Evolutionary conservation across 1,140 invertebrate species (phyloP).

Genomic region (Nasonia longicornis): DNA sequence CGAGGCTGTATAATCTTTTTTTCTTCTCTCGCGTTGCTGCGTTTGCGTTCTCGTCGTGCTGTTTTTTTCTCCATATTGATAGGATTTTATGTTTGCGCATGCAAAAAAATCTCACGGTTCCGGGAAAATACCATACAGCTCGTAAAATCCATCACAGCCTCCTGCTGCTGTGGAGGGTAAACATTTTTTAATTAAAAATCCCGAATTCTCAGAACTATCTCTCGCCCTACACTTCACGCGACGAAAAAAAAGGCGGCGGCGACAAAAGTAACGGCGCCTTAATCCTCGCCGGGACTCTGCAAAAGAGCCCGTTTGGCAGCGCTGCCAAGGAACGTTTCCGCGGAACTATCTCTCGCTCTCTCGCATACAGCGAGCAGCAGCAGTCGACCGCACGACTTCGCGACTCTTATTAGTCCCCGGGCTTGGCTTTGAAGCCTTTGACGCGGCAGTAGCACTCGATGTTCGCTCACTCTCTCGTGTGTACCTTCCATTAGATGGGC

Average conservation of each 20-base stretch:
- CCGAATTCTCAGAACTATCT: too few species aligned
- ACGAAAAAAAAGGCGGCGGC: neutral
- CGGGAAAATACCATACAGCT: too few species aligned
- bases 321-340: constrained; percentile 50
- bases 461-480: neutral
- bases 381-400: neutral
- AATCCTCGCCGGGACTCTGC: constrained; percentile 50
- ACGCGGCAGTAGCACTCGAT: neutral
- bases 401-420: neutral
- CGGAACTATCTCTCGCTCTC: neutral
- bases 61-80: neutral
- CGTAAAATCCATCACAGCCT: neutral
- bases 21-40: neutral
- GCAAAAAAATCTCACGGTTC: too few species aligned
- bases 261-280: constrained; percentile 48
- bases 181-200: neutral
- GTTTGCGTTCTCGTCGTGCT: neutral
- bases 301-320: constrained; percentile 50
- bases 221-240: too few species aligned
- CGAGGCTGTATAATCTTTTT: neutral
- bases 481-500: constrained; percentile 1
- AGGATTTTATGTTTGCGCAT: too few species aligned
- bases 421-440: constrained; percentile 24
- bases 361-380: neutral
- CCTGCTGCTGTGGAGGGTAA: neutral